phyloP scores from a whole-genome alignment of 1,140 invertebrate species.

The Euwallacea fornicatus region DNA sequence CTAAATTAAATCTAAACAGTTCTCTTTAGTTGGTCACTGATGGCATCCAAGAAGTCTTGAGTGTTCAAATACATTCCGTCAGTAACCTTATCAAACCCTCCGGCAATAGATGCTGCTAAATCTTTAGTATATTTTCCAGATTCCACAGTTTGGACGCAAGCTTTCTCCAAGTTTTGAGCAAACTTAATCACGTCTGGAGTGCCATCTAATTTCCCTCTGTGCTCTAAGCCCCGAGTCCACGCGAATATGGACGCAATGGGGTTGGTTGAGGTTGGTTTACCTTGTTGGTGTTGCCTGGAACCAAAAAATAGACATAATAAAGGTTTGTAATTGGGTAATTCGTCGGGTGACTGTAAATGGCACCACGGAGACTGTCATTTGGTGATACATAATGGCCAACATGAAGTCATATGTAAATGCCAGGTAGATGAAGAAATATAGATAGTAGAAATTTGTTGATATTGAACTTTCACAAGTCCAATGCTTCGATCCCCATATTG shows the following conservation, averaged over 20 bases:
- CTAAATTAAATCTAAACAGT: constrained; percentile 11
- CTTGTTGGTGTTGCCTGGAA: constrained; percentile 71
- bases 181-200: constrained; percentile 71
- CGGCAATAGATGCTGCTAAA: constrained; percentile 85
- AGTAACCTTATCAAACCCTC: constrained; percentile 73
- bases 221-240: constrained; percentile 83
- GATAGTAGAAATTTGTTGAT: too few relatives aligned
- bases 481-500: too few relatives aligned
- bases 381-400: too few relatives aligned
- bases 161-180: constrained; percentile 59
- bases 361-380: too few relatives aligned
- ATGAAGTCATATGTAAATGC: too few relatives aligned
- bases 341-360: too few relatives aligned
- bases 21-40: constrained; percentile 73
- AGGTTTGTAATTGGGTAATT: too few relatives aligned
- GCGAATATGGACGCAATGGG: constrained; percentile 92
- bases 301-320: background rate
- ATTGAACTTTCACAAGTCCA: too few relatives aligned
- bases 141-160: constrained; percentile 86
- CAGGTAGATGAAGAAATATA: too few relatives aligned
- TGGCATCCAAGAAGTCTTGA: constrained; percentile 81
- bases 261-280: constrained; percentile 84
- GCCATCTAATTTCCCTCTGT: constrained; percentile 79
- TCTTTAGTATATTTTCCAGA: constrained; percentile 91
- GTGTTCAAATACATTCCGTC: constrained; percentile 82